A percentile compares a stretch with the other conserved stretches of the same genome.
Evolutionary conservation across 2,797 vertebrate genomes (phyloP).

Genomic region (Sebastolobus altivelis): DNA sequence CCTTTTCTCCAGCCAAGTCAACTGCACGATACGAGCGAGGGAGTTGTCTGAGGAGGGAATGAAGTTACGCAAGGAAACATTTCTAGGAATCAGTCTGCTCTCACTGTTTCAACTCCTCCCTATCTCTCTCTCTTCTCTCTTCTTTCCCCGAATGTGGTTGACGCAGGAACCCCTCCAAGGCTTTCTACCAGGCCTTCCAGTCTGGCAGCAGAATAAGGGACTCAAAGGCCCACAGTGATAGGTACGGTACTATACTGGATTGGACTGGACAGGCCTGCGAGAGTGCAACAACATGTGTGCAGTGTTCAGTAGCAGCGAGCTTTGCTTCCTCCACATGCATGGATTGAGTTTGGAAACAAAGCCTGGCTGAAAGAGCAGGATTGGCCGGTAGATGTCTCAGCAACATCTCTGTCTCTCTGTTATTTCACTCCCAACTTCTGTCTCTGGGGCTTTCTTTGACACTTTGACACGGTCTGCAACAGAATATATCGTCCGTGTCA

Average conservation of each 20-base stretch:
- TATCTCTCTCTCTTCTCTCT: constrained; percentile 67
- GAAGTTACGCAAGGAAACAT: constrained; percentile 25
- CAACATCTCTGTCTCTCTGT: constrained; percentile 12
- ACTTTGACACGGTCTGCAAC: constrained; percentile 12
- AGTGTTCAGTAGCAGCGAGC: constrained; percentile 67
- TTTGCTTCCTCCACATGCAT: constrained; percentile 78
- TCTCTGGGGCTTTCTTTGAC: background rate
- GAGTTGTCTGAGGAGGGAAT: background rate
- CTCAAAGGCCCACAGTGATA: constrained; percentile 95
- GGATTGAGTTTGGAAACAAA: constrained; percentile 73
- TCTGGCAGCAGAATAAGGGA: constrained; percentile 92
- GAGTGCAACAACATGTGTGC: constrained; percentile 73
- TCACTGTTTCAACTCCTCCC: constrained; percentile 65
- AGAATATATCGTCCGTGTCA: constrained; percentile 7
- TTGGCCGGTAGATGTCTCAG: constrained; percentile 50
- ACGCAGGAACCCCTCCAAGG: constrained; percentile 96
- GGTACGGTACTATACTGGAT: constrained; percentile 90
- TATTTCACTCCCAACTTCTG: constrained; percentile 11
- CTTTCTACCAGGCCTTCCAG: constrained; percentile 98
- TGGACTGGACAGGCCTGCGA: constrained; percentile 69
- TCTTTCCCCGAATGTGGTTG: constrained; percentile 82
- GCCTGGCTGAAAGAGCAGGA: constrained; percentile 57
- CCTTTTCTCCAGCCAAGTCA: background rate
- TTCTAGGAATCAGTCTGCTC: constrained; percentile 52
- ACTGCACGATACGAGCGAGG: background rate